phyloP scores from a whole-genome alignment of 64 coral and sea anemone genomes.

The Dendronephthya gigantea region DNA sequence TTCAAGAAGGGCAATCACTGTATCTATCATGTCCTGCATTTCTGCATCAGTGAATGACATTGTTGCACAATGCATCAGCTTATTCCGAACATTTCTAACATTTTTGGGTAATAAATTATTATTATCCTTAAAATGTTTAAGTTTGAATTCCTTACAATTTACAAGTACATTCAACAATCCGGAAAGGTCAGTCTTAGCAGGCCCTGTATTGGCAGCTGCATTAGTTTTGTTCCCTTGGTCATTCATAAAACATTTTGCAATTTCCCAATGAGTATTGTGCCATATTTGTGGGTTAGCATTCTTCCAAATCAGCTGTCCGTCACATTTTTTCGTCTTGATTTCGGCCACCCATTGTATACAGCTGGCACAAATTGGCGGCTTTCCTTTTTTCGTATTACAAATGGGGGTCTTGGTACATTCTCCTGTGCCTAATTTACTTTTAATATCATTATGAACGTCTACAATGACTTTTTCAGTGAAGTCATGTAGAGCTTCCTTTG shows the following conservation, averaged over 20 bases:
- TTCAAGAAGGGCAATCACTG: not conserved
- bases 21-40: not conserved
- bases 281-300: not conserved
- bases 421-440: not conserved
- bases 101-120: not conserved
- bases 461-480: not conserved
- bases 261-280: not conserved
- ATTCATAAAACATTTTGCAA: conserved; percentile 14
- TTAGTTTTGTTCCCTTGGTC: not conserved
- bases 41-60: conserved; percentile 4
- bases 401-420: not conserved
- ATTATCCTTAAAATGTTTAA: not conserved
- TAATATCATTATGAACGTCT: not conserved
- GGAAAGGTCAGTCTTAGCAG: not conserved
- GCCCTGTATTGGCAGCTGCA: not conserved
- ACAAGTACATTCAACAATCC: not conserved
- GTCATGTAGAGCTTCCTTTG: not conserved
- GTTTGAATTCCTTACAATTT: conserved; percentile 8
- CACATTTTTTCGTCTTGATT: not conserved
- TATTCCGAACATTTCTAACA: not conserved
- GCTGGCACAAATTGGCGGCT: not conserved
- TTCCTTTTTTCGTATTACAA: not conserved
- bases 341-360: not conserved
- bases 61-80: conserved; percentile 9
- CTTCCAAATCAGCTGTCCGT: not conserved